A percentile compares a stretch with the other conserved stretches of the same genome.
phyloP scores from a whole-genome alignment of 1,140 invertebrate genomes.

The Vanessa tameamea region DNA sequence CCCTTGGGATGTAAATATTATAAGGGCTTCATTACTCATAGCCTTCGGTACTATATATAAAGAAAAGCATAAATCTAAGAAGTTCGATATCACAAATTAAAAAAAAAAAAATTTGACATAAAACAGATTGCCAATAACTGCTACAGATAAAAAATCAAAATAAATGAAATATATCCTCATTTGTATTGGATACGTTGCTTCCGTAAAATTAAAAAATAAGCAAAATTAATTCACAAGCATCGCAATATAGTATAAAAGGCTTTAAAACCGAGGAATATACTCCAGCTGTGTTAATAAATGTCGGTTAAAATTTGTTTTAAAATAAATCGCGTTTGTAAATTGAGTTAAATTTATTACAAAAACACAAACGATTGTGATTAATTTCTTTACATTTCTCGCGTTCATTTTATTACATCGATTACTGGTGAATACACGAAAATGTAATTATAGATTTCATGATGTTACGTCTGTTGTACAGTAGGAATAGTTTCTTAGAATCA shows the following conservation, averaged over 20 bases:
- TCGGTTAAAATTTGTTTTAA: neutral
- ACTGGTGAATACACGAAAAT: neutral
- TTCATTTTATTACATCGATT: neutral
- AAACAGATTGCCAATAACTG: too few relatives aligned
- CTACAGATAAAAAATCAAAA: too few relatives aligned
- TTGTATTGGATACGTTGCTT: too few relatives aligned
- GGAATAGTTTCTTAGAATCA: neutral
- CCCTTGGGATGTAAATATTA: too few relatives aligned
- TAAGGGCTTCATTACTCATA: too few relatives aligned
- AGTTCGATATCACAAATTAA: too few relatives aligned
- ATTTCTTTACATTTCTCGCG: neutral
- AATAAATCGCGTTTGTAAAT: neutral
- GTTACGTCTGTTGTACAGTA: neutral
- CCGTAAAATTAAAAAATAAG: neutral
- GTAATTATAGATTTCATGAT: constrained; percentile 1
- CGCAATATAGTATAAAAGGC: neutral
- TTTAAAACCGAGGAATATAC: neutral
- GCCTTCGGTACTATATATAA: too few relatives aligned
- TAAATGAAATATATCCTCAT: too few relatives aligned
- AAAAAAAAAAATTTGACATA: too few relatives aligned
- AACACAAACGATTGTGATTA: neutral
- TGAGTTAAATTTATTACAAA: neutral
- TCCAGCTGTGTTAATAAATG: constrained; percentile 1
- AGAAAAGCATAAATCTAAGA: too few relatives aligned
- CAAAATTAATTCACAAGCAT: neutral